Percentiles rank a stretch among this genome's conserved stretches.
Conservation (phyloP, 1,140 invertebrate species). For the Steinernema feltiae region DNA sequence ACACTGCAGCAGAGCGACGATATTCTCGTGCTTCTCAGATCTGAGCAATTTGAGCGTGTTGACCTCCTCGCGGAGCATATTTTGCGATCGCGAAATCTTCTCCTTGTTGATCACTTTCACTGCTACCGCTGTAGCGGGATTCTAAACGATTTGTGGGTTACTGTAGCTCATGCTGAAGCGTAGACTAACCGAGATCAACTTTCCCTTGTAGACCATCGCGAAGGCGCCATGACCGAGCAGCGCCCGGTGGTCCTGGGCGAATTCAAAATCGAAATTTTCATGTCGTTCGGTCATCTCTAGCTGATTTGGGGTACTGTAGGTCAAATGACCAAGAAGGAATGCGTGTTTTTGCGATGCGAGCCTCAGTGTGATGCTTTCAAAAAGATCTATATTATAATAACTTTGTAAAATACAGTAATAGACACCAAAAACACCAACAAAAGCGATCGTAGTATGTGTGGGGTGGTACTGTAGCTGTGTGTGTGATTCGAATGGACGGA, state of each 20-base stretch:
- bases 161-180: too few species aligned
- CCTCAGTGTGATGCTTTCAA: neutral
- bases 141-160: constrained; percentile 68
- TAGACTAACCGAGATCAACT: constrained; percentile 76
- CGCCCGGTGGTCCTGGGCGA: constrained; percentile 87
- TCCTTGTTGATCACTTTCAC: constrained; percentile 97
- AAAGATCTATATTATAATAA: neutral
- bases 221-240: constrained; percentile 97
- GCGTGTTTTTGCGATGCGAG: too few species aligned
- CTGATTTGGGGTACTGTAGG: too few species aligned
- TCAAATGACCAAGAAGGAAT: too few species aligned
- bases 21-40: constrained; percentile 92
- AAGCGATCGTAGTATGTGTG: neutral
- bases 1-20: constrained; percentile 90
- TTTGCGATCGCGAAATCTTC: constrained; percentile 89
- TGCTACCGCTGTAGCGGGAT: constrained; percentile 76
- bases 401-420: neutral
- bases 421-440: too few species aligned
- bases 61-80: constrained; percentile 92
- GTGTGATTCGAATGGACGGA: too few species aligned
- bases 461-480: too few species aligned
- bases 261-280: constrained; percentile 89
- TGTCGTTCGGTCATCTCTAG: constrained; percentile 22
- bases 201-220: constrained; percentile 94
- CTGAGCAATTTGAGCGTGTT: constrained; percentile 93